Percentiles rank a stretch among this genome's conserved stretches.
phyloP scores from a whole-genome alignment of 2,797 vertebrate species.

The Apodemus agrarius region DNA sequence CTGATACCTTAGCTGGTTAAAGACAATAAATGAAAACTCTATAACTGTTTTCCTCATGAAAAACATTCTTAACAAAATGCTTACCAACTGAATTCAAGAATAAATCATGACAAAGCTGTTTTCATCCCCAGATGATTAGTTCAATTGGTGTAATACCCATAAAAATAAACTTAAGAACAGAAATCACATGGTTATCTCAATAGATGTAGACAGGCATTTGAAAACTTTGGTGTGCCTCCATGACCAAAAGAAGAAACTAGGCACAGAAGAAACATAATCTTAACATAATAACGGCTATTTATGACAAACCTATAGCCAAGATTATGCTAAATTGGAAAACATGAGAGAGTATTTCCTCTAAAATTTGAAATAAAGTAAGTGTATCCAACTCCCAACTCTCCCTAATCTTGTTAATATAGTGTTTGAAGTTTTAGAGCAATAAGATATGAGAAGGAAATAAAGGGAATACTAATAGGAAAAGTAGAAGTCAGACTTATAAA shows the following conservation, averaged over 20 bases:
- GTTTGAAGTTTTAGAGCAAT: not conserved
- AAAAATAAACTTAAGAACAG: not conserved
- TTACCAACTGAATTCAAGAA: not conserved
- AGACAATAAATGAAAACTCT: not conserved
- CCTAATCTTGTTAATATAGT: not conserved
- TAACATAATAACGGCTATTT: not conserved
- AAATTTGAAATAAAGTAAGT: not conserved
- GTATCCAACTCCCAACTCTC: not conserved
- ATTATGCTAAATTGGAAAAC: not conserved
- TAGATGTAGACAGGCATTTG: not conserved
- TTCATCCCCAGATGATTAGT: not conserved
- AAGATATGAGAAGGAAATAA: not conserved
- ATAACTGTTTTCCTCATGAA: not conserved
- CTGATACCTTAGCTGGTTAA: not conserved
- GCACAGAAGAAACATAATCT: not conserved
- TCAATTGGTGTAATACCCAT: not conserved
- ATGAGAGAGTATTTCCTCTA: not conserved
- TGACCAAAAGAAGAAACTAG: not conserved
- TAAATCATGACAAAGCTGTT: not conserved
- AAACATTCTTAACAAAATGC: not conserved
- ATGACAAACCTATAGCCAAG: not conserved
- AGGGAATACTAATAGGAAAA: not conserved
- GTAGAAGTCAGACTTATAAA: not conserved
- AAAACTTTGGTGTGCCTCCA: not conserved
- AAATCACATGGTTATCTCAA: not conserved